A percentile compares a stretch with the other conserved stretches of the same genome.
Evolutionary conservation across 2,113 vertebrate species (phyloP).

Genomic region (Brachionichthys hirsutus): DNA sequence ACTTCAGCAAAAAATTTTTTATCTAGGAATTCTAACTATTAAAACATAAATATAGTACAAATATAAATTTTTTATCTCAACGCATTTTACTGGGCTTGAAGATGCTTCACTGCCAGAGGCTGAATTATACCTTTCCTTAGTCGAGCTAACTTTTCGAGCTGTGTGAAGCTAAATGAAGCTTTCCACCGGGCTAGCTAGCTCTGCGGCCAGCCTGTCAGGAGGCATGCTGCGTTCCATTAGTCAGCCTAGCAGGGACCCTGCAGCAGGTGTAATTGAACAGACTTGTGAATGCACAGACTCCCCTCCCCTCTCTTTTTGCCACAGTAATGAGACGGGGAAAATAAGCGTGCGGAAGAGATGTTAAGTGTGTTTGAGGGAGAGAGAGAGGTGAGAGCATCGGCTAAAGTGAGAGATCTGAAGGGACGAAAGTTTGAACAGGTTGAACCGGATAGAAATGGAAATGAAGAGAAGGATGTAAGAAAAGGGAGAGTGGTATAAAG

Average conservation of each 20-base stretch:
- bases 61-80: neutral
- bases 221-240: conserved; percentile 81
- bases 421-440: conserved; percentile 57
- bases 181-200: conserved; percentile 69
- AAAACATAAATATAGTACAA: conserved; percentile 4
- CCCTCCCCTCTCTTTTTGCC: conserved; percentile 49
- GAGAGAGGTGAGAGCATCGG: conserved; percentile 41
- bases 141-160: conserved; percentile 60
- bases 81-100: neutral
- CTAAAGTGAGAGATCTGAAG: conserved; percentile 57
- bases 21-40: neutral
- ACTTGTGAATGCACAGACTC: conserved; percentile 72
- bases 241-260: conserved; percentile 75
- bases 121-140: conserved; percentile 52
- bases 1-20: conserved; percentile 19
- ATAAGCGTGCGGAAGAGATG: conserved; percentile 54
- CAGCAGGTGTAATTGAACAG: conserved; percentile 84
- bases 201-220: conserved; percentile 75
- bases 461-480: conserved; percentile 37
- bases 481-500: conserved; percentile 19
- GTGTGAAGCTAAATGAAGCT: conserved; percentile 76
- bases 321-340: conserved; percentile 71
- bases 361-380: conserved; percentile 57
- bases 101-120: conserved; percentile 21
- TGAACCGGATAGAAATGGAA: conserved; percentile 49